Evolutionary conservation across 2,888 invertebrate species (phyloP).

Genomic region (Seira musarum): DNA sequence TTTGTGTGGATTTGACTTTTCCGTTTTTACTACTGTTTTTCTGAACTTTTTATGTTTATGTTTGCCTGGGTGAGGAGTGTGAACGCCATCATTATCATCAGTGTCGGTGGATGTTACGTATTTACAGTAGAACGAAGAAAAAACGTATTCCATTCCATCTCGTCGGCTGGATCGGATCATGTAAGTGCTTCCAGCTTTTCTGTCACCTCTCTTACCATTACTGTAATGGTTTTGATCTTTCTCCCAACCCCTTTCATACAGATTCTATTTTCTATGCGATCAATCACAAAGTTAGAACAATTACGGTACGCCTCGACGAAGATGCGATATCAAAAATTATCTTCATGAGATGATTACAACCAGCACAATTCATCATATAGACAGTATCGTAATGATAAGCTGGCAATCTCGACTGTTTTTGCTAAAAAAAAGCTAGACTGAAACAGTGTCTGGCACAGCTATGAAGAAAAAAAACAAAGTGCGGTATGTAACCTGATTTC

Average conservation of each 20-base stretch:
- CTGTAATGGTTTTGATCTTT: no score
- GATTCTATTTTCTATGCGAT: no score
- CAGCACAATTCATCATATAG: not conserved
- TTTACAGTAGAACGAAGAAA: not conserved
- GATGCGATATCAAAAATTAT: not conserved
- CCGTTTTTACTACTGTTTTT: not conserved
- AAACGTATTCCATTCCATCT: not conserved
- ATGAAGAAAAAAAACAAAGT: no score
- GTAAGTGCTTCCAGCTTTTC: not conserved
- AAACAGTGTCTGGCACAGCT: not conserved
- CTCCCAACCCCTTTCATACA: no score
- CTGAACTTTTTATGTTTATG: not conserved
- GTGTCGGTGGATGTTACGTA: not conserved
- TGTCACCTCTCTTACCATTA: no score
- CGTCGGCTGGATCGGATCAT: no score
- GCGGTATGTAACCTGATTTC: not conserved
- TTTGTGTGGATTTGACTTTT: not conserved
- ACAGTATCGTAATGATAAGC: not conserved
- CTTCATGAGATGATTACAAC: not conserved
- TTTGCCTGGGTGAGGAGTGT: not conserved
- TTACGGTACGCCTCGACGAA: not conserved
- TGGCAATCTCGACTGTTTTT: not conserved
- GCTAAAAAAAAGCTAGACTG: not conserved
- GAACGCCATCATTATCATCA: not conserved
- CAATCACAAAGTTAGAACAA: not conserved